Percentiles rank a stretch among this genome's conserved stretches.
Evolutionary conservation across 1,140 invertebrate species (phyloP).

Genomic region (Trichomalopsis sarcophagae): DNA sequence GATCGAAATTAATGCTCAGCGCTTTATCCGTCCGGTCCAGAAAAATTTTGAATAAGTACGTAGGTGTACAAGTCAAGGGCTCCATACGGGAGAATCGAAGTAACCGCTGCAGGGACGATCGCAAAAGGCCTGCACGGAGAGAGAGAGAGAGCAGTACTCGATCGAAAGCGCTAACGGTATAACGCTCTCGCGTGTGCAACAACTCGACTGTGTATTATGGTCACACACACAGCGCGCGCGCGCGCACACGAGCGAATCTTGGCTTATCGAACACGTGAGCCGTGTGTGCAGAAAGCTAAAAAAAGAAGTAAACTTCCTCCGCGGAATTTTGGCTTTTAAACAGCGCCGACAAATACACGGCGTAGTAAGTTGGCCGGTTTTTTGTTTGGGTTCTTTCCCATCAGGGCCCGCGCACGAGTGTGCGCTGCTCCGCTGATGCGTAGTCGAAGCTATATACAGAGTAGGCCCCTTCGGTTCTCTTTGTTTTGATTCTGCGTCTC

Average conservation of each 20-base stretch:
- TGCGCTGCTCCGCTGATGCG: not conserved
- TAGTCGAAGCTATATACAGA: not conserved
- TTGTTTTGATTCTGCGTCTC: constrained; percentile 46
- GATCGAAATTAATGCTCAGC: not conserved
- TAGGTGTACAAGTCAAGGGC: not conserved
- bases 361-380: not conserved
- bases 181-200: not conserved
- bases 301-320: not conserved
- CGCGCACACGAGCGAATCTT: not conserved
- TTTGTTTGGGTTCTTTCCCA: constrained; percentile 44
- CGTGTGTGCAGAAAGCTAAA: not conserved
- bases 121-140: not conserved
- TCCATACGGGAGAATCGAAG: not conserved
- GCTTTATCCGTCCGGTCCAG: not conserved
- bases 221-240: no score
- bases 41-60: not conserved
- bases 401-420: not conserved
- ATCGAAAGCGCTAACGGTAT: constrained; percentile 32
- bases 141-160: not conserved
- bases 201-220: no score
- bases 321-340: not conserved
- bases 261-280: not conserved
- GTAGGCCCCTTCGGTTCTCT: constrained; percentile 24
- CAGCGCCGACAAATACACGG: not conserved
- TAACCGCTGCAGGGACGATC: not conserved